Base-by-base conservation (phyloP, 2,797 vertebrate species). In the Esox lucius region DNA sequence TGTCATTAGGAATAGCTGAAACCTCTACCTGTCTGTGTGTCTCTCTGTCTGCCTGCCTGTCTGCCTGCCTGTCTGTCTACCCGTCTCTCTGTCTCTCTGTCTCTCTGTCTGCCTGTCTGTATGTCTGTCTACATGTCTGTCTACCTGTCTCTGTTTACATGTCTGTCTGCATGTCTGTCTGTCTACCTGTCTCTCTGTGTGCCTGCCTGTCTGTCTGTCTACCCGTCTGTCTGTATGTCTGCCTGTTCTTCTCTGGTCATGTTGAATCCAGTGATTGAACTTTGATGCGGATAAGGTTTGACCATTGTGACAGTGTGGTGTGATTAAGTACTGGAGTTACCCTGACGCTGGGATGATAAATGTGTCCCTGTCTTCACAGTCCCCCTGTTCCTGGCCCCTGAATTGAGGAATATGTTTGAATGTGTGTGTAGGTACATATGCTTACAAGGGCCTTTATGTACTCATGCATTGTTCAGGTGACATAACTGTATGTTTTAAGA, bases 201-300 rank as follows among this genome's bases (percentile, higher is more conserved):
- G n/a, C n/a, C n/a, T n/a, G n/a, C n/a, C n/a, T n/a, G n/a, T n/a
- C n/a, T n/a, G n/a, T n/a, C n/a, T n/a, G n/a, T n/a, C n/a, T n/a
- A n/a, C n/a, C n/a, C n/a, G n/a, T n/a, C 19, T 51, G 35, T 49
- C 48, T 56, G 46, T 28, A 53, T 72, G 39, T 64, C 74, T 72
- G 64, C 59, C 69, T 64, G 13, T 70, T 15, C 0, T 61, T 31
- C 17, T 49, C 70, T 46, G 71, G 71, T 31, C 66, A 46, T 12
- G 19, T 39, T 81, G 65, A 77, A 73, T 75, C 53, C 66, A 76
- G 83, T 85, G 81, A 86, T 84, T 87, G 77, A 86, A 85, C 85
- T 86, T 78, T 85, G 83, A 79, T 80, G 80, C 85, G 86, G 86
- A 82, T 85, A 82, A 85, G 80, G 72, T 74, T 79, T 81, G 80